Evolutionary conservation across 2,113 vertebrate species (phyloP).

Genomic region (Chionomys nivalis): DNA sequence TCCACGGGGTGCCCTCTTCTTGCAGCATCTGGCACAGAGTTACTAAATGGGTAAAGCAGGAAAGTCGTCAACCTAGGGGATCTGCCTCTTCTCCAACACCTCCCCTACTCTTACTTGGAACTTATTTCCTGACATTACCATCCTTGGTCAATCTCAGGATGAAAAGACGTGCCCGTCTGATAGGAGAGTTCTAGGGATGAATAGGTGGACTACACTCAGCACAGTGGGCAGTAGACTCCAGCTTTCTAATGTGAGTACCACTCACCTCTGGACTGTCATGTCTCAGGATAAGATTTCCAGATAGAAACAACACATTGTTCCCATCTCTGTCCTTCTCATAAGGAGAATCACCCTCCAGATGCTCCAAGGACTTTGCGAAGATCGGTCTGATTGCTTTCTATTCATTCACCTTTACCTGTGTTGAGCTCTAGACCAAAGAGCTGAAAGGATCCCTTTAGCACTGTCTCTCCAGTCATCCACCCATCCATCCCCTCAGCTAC

Average conservation of each 20-base stretch:
- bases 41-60: background rate
- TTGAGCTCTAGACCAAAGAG: background rate
- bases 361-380: background rate
- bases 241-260: background rate
- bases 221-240: background rate
- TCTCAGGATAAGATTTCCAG: background rate
- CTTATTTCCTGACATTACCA: background rate
- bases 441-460: background rate
- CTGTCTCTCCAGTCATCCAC: background rate
- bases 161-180: background rate
- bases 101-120: background rate
- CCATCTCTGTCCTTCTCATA: background rate
- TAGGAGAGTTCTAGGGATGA: background rate
- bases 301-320: background rate
- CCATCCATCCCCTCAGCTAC: background rate
- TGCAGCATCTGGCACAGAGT: background rate
- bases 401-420: background rate
- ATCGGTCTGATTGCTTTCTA: background rate
- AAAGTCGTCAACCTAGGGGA: background rate
- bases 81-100: no score
- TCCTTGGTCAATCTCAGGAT: background rate
- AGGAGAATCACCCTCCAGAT: background rate
- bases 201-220: no score
- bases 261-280: background rate
- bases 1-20: background rate